Evolutionary conservation across 2,888 invertebrate species (phyloP).

Genomic region (Dolomedes plantarius): DNA sequence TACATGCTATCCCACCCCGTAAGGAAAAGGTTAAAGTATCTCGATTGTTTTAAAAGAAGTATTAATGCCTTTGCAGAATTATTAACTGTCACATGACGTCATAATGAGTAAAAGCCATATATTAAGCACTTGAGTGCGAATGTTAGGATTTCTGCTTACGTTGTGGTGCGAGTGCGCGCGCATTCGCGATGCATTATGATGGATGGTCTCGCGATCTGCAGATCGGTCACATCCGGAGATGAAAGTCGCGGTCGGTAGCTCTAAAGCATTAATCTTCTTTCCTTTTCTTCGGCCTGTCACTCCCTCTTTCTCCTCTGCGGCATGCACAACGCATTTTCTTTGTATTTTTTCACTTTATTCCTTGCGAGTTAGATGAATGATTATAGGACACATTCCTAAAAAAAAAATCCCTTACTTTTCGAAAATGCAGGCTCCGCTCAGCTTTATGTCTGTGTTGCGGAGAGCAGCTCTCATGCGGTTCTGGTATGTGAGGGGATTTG

Average conservation of each 20-base stretch:
- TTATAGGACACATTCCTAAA: neutral
- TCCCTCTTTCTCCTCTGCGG: neutral
- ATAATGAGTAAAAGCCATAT: too few relatives aligned
- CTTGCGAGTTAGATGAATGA: neutral
- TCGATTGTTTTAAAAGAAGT: too few relatives aligned
- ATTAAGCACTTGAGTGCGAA: too few relatives aligned
- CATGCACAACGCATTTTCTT: neutral
- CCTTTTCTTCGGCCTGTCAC: conserved; percentile 6
- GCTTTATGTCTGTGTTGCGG: too few relatives aligned
- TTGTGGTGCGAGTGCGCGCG: neutral
- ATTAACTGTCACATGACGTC: too few relatives aligned
- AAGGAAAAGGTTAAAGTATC: too few relatives aligned
- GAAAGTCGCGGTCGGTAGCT: conserved; percentile 11
- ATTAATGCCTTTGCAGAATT: too few relatives aligned
- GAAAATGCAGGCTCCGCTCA: too few relatives aligned
- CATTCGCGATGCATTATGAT: neutral
- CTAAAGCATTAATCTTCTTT: conserved; percentile 12
- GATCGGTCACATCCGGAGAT: conserved; percentile 18
- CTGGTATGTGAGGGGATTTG: too few relatives aligned
- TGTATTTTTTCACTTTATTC: neutral
- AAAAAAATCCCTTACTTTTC: too few relatives aligned
- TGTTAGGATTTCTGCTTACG: neutral
- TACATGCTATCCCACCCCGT: too few relatives aligned
- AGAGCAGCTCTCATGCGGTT: too few relatives aligned
- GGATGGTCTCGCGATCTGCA: neutral